Percentiles rank a stretch among this genome's conserved stretches.
phyloP scores from a whole-genome alignment of 2,888 invertebrate species.

The Asteroscopus sphinx region DNA sequence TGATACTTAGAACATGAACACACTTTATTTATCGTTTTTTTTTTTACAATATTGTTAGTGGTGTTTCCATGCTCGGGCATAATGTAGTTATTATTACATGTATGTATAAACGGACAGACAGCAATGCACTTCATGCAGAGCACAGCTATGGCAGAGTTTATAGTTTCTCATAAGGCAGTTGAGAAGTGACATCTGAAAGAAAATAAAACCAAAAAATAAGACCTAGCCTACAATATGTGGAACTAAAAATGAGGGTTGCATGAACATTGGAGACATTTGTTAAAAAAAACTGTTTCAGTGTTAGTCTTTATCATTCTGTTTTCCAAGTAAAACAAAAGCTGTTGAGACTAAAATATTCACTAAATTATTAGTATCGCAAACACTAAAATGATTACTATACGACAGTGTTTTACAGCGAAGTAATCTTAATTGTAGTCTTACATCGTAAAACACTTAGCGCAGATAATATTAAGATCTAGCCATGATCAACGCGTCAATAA shows the following conservation, averaged over 20 bases:
- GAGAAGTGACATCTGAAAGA: conserved; percentile 97
- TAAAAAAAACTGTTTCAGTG: background rate
- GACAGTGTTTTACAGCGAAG: no score
- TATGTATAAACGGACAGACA: conserved; percentile 75
- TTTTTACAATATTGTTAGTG: conserved; percentile 67
- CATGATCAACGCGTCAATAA: no score
- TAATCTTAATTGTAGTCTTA: no score
- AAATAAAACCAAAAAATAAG: conserved; percentile 84
- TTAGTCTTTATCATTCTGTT: background rate
- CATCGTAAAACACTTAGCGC: no score
- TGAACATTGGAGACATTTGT: conserved; percentile 43
- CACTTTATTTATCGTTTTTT: conserved; percentile 18
- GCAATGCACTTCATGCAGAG: conserved; percentile 87
- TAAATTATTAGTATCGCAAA: no score
- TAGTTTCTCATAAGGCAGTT: conserved; percentile 97
- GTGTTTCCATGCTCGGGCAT: conserved; percentile 75
- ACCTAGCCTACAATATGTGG: conserved; percentile 49
- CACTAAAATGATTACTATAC: no score
- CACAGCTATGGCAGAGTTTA: conserved; percentile 91
- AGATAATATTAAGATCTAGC: no score
- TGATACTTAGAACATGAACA: conserved; percentile 31
- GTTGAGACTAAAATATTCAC: no score
- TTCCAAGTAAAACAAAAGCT: no score
- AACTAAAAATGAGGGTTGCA: conserved; percentile 21
- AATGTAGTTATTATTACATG: conserved; percentile 70